These are phyloP conservation scores for Eristalinus aeneus DNA, from an alignment of 2,888 invertebrate species.

Conservation along the genomic window DNA sequence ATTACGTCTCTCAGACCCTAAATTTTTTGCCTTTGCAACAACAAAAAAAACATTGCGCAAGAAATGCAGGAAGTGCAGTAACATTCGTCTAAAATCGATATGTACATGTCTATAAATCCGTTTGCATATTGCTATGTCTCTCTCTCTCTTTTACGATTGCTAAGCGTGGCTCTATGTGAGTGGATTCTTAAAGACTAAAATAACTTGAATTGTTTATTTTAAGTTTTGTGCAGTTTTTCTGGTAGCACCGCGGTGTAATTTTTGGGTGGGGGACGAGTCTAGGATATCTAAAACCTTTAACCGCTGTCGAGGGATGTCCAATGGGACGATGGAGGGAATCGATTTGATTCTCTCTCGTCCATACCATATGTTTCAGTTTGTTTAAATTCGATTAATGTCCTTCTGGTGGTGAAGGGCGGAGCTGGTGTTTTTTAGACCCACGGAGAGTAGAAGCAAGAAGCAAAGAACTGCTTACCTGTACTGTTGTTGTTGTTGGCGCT, in stretches of 20 bases:
- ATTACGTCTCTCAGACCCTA: not conserved
- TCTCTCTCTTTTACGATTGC: not conserved
- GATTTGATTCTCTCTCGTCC: not conserved
- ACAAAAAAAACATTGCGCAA: no score
- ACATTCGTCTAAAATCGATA: slow-evolving; percentile 45
- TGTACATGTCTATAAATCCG: slow-evolving; percentile 44
- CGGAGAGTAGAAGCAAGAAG: slow-evolving; percentile 78
- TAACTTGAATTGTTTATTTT: not conserved
- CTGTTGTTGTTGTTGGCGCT: slow-evolving; percentile 60
- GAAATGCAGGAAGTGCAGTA: not conserved
- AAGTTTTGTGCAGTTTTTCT: not conserved
- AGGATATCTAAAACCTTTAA: no score
- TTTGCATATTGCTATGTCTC: not conserved
- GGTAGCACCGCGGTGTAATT: not conserved
- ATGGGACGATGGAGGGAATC: no score
- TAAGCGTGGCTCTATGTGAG: not conserved
- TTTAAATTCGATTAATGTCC: slow-evolving; percentile 41
- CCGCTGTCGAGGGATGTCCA: no score
- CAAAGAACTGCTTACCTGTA: slow-evolving; percentile 77
- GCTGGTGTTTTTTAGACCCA: slow-evolving; percentile 74
- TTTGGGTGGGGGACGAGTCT: not conserved
- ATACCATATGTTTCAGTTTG: slow-evolving; percentile 30
- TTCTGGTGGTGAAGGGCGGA: not conserved
- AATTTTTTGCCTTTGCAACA: not conserved
- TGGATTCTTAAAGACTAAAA: not conserved